phyloP scores from a whole-genome alignment of 2,888 invertebrate species.

The Euproctis similis region DNA sequence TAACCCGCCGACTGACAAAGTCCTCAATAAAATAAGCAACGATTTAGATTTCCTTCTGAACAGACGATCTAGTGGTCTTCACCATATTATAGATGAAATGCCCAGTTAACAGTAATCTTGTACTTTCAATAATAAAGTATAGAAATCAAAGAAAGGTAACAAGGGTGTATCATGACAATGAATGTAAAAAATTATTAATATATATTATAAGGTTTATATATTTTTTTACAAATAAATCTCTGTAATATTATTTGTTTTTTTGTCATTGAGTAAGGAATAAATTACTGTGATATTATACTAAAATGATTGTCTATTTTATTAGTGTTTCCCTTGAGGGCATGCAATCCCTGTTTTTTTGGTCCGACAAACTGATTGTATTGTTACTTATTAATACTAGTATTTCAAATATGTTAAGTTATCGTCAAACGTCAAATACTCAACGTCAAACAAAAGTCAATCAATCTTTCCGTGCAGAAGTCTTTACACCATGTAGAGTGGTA shows the following conservation, averaged over 20 bases:
- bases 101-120: conserved; percentile 42
- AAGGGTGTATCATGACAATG: conserved; percentile 47
- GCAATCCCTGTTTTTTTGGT: no score
- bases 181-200: conserved; percentile 8
- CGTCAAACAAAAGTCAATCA: no score
- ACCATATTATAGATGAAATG: no score
- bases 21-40: conserved; percentile 87
- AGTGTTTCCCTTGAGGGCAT: no score
- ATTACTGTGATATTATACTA: conserved; percentile 7
- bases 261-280: conserved; percentile 5
- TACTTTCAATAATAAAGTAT: conserved; percentile 15
- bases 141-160: conserved; percentile 42
- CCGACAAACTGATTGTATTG: no score
- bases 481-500: no score
- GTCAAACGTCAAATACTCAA: no score
- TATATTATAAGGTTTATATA: conserved; percentile 3
- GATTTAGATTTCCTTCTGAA: conserved; percentile 89
- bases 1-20: conserved; percentile 71
- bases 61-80: conserved; percentile 47
- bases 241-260: conserved; percentile 2
- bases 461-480: no score
- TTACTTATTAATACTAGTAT: no score
- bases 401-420: no score
- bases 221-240: conserved; percentile 8
- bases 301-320: conserved; percentile 1